Evolutionary conservation across 2,797 vertebrate genomes (phyloP), one percentile per base, ranked within the genome.

Genomic region (Parauchenoglanis ngamensis): DNA sequence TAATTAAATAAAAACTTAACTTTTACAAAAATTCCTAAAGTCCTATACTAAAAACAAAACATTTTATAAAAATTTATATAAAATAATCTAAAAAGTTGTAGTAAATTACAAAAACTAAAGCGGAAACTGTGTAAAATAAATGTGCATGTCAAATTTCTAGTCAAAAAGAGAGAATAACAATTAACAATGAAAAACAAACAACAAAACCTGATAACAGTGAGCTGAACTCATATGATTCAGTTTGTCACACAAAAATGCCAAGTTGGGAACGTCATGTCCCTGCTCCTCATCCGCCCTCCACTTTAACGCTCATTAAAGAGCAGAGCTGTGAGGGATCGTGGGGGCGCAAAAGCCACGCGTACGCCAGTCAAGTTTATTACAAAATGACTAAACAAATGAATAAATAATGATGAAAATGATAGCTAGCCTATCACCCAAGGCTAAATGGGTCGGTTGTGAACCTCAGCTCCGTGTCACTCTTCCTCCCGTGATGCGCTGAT

Each of bases 381-480:
- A 31, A 57, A 78, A 78, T 6, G 19, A 78, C 57, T 78, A 57
- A 78, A 78, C 76, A 78, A 23, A 77, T 77, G n/a, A 77, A 77
- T 77, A 77, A 77, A 57, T 57, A 57, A 78, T 78, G 54, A 78
- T 2, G 76, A 57, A 57, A 31, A 31, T 21, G 52, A 35, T 21
- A 10, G 76, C 76, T 31, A 23, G 15, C 23, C 54, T 23, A 7
- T 57, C 52, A 35, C 52, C 76, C 35, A 3, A 35, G 76, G 76
- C 54, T 56, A 35, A 78, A 56, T 4, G 7, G 8, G 17, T 2
- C 28, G 3, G 44, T 21, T 57, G 17, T 31, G 52, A 57, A 57
- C 21, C 76, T 31, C 28, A 78, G 8, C 76, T 78, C 52, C 8
- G n/a, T 77, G 52, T 31, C 75, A 28, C 23, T 19, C 15, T 57